Percentiles rank a stretch among this genome's conserved stretches.
These are phyloP conservation scores for Hemicentrotus pulcherrimus DNA, from an alignment of 35 echinoderm and acorn worm genomes.

Conservation along the genomic window DNA sequence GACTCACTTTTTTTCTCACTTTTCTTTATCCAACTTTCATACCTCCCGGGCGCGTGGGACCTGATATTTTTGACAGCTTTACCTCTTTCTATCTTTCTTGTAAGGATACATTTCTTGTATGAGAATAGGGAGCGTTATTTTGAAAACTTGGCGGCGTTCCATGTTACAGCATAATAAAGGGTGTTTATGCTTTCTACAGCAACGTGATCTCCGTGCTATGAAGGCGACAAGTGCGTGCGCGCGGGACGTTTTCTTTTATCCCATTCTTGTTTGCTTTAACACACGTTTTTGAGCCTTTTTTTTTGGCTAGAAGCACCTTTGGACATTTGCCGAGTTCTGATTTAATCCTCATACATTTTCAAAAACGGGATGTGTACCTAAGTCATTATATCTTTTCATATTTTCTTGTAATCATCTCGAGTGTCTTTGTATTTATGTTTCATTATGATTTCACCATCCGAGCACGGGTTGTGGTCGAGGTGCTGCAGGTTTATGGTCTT, in stretches of 20 bases:
- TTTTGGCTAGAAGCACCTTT: background rate
- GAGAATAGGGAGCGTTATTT: constrained; percentile 2
- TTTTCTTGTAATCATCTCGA: background rate
- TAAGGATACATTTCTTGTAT: background rate
- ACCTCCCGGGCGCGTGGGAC: background rate
- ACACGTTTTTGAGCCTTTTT: background rate
- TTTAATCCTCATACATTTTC: background rate
- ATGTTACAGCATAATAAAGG: background rate
- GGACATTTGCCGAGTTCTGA: background rate
- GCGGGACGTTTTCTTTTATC: constrained; percentile 2
- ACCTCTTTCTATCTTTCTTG: background rate
- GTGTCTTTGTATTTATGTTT: background rate
- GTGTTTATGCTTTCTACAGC: background rate
- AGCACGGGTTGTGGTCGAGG: background rate
- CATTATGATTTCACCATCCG: background rate
- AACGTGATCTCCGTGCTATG: background rate
- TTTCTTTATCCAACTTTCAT: background rate
- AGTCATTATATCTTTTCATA: constrained; percentile 12
- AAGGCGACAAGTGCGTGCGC: background rate
- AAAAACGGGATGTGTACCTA: background rate
- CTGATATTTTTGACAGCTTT: background rate
- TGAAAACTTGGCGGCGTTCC: constrained; percentile 15
- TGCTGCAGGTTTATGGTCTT: background rate
- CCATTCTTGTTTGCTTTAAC: background rate
- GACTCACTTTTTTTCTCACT: constrained; percentile 11